Conservation (phyloP, 2,888 invertebrate species). For the Pecten maximus region DNA sequence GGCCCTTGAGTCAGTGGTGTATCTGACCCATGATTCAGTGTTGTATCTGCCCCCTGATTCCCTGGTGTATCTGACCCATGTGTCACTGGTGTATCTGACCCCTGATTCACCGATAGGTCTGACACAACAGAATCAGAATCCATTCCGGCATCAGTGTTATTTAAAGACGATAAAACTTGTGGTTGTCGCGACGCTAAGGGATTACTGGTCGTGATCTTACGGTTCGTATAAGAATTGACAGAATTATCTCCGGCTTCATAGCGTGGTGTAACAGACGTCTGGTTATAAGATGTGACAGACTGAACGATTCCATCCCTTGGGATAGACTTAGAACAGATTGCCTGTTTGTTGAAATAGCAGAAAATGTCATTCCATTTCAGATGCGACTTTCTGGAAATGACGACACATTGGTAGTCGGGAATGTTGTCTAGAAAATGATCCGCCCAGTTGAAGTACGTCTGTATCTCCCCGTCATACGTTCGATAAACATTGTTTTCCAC, state of each 20-base stretch:
- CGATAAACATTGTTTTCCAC: not conserved
- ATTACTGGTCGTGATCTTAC: not conserved
- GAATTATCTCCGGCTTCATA: not conserved
- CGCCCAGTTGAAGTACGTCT: not conserved
- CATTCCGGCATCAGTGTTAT: not conserved
- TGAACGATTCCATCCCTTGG: not conserved
- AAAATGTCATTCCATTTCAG: conserved; percentile 8
- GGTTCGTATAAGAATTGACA: not conserved
- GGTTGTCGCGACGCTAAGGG: not conserved
- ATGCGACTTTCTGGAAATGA: conserved; percentile 2
- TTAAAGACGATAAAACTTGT: not conserved
- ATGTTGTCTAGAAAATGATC: not conserved
- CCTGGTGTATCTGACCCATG: too few relatives aligned
- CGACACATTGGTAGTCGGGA: not conserved
- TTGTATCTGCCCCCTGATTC: too few relatives aligned
- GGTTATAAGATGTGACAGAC: not conserved
- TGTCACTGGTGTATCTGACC: too few relatives aligned
- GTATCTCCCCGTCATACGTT: not conserved
- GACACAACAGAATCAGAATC: not conserved
- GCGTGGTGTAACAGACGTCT: not conserved
- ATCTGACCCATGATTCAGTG: too few relatives aligned
- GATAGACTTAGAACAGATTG: not conserved
- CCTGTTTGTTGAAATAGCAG: conserved; percentile 1
- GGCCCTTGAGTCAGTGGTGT: too few relatives aligned
- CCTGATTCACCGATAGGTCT: not conserved